Evolutionary conservation across 1,140 invertebrate species (phyloP), one percentile per base, ranked within the genome.

Genomic region (Lysiphlebus fabarum): DNA sequence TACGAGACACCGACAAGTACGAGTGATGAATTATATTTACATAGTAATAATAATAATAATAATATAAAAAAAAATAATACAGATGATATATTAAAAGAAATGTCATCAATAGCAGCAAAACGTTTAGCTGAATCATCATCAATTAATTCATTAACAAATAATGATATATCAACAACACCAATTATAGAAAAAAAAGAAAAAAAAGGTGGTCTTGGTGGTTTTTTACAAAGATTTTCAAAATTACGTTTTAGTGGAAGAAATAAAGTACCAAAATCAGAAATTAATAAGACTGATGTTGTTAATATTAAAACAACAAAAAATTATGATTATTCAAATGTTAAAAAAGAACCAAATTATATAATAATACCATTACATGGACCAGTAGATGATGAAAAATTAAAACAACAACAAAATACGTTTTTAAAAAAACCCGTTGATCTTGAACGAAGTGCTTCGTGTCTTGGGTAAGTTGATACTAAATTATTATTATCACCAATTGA

Each of bases 171-270:
- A 33, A 44, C 17, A 37, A 45, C 26, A 9, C 58, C 58, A 2
- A 45, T 49, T 7, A 65, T 64, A 45, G 74, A 76, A 54, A 69
- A 74, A 12, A 77, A 78, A 41, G 47, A 56, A 33, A 56, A 55
- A 14, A 79, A 79, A 58, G 65, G 70, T 14, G 76, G 78, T 1
- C 65, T 82, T 26, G 81, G 81, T 12, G 80, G 80, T 5, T 82
- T 83, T 50, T 73, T 83, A 7, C 81, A 82, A 59, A 66, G 82
- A 26, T 83, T 83, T 58, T 82, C 81, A 33, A 74, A 74, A 44
- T 62, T 81, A 8, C 66, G 82, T 36, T 76, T 82, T 58, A 81
- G 79, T 65, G 80, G 81, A 41, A 65, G 79, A 33, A 73, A 74
- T 1, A 78, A 79, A 65, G 75, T 77, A 48, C 76, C 76, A 64